Conservation (phyloP, 2,888 invertebrate species). For the Heteromurus nitidus region DNA sequence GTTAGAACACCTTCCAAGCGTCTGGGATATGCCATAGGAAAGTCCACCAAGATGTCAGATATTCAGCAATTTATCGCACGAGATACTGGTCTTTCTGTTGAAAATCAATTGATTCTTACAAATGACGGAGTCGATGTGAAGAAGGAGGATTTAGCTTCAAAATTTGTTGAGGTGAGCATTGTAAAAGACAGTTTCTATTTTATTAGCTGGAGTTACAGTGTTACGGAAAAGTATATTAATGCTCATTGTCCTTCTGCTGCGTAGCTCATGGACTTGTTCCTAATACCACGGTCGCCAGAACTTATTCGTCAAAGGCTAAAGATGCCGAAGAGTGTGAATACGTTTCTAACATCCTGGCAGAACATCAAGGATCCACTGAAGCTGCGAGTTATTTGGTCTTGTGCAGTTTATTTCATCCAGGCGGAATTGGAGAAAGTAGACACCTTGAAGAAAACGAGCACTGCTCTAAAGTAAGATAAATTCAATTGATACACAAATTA, state of each 20-base stretch:
- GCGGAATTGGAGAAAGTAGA: constrained; percentile 61
- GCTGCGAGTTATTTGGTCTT: constrained; percentile 61
- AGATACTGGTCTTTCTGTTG: constrained; percentile 56
- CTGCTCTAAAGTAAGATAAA: constrained; percentile 58
- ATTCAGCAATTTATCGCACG: constrained; percentile 65
- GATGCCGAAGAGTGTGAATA: constrained; percentile 63
- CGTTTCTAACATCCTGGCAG: constrained; percentile 61
- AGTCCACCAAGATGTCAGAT: constrained; percentile 65
- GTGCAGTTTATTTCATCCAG: constrained; percentile 65
- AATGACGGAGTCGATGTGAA: constrained; percentile 67
- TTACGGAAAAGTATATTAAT: constrained; percentile 16
- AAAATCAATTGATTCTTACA: constrained; percentile 70
- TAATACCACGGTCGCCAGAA: constrained; percentile 57
- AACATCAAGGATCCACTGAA: constrained; percentile 58
- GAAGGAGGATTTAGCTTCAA: constrained; percentile 57
- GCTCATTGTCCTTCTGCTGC: background rate
- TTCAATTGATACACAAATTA: constrained; percentile 1
- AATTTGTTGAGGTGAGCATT: constrained; percentile 66
- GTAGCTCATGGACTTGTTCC: constrained; percentile 58
- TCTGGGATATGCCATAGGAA: constrained; percentile 66
- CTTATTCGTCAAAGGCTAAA: constrained; percentile 52
- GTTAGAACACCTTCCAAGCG: constrained; percentile 63
- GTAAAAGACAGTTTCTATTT: too few species aligned
- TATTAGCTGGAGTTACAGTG: too few species aligned
- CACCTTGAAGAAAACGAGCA: constrained; percentile 60